Evolutionary conservation across 2,888 invertebrate species (phyloP), one percentile per base, ranked within the genome.

Genomic region (Ophonus ardosiacus): DNA sequence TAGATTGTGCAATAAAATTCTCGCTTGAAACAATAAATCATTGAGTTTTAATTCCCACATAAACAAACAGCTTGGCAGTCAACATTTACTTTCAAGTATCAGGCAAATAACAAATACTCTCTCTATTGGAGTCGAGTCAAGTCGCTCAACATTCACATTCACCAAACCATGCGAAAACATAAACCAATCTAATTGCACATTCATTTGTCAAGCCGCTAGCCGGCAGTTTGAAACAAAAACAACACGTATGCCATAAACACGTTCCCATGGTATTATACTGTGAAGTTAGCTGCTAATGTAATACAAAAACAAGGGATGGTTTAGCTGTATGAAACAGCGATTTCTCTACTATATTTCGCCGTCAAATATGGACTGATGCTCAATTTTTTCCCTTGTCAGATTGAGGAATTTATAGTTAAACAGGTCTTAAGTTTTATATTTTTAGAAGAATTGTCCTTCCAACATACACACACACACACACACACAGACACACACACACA

Each of bases 131-230:
- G 31, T 18, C 21, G n/a, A 68, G 68, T 68, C 31, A 40, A 68
- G 40, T 68, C 68, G 40, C 31, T 38, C n/a, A 74, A 18, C 71
- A 74, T 17, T n/a, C 71, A 43, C 65, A 65, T 65, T 68, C 68
- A 68, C 68, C 38, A 68, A 68, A 68, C 71, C 71, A 74, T 21
- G 40, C 43, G 43, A 74, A 74, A 74, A 74, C 71, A 74, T 74
- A 74, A 74, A 74, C 71, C 68, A 74, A 74, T 74, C 71, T 74
- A 74, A 74, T 74, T 74, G 43, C 71, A 74, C 71, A 40, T 74
- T 43, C 71, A 74, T 74, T 74, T 74, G 71, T 74, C 71, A 74
- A 68, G 31, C 24, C 68, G 31, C 13, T 31, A 68, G 31, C 24
- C 40, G 38, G 40, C 15, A 31, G 24, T 40, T 15, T n/a, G 68